These are phyloP conservation scores for Eunapius fragilis DNA, from an alignment of 37 sponge, comb jelly and placozoan species.

Conservation along the genomic window DNA sequence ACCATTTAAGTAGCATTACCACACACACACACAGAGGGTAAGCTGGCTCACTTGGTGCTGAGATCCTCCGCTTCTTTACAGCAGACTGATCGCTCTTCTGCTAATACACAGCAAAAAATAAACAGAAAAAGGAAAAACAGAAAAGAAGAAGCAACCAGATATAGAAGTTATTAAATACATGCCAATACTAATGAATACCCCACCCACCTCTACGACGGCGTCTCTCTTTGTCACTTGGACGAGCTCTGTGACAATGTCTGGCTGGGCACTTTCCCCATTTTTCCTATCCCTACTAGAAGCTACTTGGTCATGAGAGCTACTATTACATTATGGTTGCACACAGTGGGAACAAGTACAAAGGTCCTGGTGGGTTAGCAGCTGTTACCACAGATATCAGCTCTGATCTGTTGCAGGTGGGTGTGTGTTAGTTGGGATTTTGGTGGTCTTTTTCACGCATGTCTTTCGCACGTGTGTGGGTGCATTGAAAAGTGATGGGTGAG, in stretches of 20 bases:
- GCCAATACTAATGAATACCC: no score
- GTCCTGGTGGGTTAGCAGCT: neutral
- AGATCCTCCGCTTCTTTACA: neutral
- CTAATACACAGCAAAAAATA: neutral
- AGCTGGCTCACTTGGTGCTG: neutral
- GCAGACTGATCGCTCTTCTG: neutral
- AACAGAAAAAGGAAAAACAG: no score
- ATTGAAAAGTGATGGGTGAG: no score
- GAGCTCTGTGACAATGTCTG: neutral
- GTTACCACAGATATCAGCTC: slow-evolving; percentile 50
- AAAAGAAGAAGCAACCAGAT: no score
- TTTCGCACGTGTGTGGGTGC: neutral
- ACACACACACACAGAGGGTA: no score
- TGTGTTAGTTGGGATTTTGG: neutral
- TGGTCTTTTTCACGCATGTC: neutral
- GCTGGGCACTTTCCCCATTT: neutral
- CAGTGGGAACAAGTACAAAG: slow-evolving; percentile 19
- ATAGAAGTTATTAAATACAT: no score
- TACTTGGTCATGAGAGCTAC: slow-evolving; percentile 12
- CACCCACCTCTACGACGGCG: neutral
- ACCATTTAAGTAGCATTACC: no score
- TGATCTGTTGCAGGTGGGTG: slow-evolving; percentile 54
- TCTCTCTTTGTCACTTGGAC: neutral
- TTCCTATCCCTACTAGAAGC: slow-evolving; percentile 14
- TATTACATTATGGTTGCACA: no score